Evolutionary conservation across 2,113 vertebrate genomes (phyloP).

Genomic region (Datnioides undecimradiatus): DNA sequence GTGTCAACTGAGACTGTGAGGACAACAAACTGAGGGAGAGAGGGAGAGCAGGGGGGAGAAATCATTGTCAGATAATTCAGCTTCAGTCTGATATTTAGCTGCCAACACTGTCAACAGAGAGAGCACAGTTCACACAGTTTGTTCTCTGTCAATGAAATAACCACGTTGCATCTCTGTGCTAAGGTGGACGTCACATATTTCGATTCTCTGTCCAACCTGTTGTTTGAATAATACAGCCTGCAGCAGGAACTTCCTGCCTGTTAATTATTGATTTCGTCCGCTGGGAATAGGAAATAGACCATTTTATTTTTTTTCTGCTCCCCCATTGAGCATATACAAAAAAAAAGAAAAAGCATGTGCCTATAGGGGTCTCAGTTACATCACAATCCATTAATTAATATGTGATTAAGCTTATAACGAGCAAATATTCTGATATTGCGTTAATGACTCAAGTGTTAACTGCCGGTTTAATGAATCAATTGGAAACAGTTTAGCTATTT

Average conservation of each 20-base stretch:
- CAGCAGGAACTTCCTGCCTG: constrained; percentile 48
- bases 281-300: constrained; percentile 43
- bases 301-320: constrained; percentile 36
- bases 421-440: constrained; percentile 9
- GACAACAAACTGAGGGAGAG: constrained; percentile 1
- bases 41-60: not conserved
- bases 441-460: constrained; percentile 14
- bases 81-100: constrained; percentile 23
- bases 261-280: constrained; percentile 69
- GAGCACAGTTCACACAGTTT: constrained; percentile 19
- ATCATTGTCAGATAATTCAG: constrained; percentile 17
- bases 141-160: constrained; percentile 37
- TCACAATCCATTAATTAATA: constrained; percentile 36
- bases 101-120: constrained; percentile 16
- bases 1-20: not conserved
- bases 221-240: constrained; percentile 54
- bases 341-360: not conserved
- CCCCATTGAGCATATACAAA: constrained; percentile 51
- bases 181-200: constrained; percentile 41
- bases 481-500: constrained; percentile 18
- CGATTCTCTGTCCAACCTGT: constrained; percentile 47
- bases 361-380: not conserved
- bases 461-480: constrained; percentile 21
- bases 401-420: not conserved
- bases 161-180: constrained; percentile 11